Percentiles rank a stretch among this genome's conserved stretches.
Conservation (phyloP, 2,113 vertebrate genomes). For the Bubo scandiacus region DNA sequence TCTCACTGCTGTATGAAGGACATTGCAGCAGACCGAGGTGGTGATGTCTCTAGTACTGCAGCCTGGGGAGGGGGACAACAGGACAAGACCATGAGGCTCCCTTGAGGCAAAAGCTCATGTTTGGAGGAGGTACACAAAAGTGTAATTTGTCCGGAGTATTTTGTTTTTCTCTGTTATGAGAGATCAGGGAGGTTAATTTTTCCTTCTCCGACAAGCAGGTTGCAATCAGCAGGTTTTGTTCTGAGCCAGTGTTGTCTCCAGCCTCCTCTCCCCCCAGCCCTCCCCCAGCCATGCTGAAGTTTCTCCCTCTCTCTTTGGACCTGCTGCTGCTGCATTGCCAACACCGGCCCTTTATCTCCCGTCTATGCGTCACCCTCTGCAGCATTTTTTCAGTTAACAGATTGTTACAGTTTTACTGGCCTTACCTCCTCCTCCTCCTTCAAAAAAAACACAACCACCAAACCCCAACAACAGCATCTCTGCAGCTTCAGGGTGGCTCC, state of each 20-base stretch:
- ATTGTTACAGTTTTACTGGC: slow-evolving; percentile 18
- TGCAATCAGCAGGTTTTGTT: background rate
- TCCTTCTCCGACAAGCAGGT: background rate
- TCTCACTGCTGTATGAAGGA: accelerated
- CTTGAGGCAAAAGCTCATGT: accelerated
- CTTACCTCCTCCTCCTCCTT: background rate
- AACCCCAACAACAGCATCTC: background rate
- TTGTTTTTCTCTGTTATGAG: background rate
- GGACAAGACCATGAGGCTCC: background rate
- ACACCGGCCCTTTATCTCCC: background rate
- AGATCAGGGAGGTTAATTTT: background rate
- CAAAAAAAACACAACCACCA: background rate
- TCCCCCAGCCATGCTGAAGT: background rate
- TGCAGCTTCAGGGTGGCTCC: background rate
- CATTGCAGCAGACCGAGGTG: background rate
- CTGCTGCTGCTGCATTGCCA: background rate
- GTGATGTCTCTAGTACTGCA: background rate
- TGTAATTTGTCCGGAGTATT: accelerated
- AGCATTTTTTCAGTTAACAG: slow-evolving; percentile 11
- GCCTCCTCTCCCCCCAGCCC: background rate
- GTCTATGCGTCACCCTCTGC: background rate
- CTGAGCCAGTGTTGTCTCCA: background rate
- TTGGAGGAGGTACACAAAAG: background rate
- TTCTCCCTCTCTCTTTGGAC: background rate
- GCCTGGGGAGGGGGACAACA: background rate